Conservation (phyloP, 2,113 vertebrate species). For the Centropristis striata region DNA sequence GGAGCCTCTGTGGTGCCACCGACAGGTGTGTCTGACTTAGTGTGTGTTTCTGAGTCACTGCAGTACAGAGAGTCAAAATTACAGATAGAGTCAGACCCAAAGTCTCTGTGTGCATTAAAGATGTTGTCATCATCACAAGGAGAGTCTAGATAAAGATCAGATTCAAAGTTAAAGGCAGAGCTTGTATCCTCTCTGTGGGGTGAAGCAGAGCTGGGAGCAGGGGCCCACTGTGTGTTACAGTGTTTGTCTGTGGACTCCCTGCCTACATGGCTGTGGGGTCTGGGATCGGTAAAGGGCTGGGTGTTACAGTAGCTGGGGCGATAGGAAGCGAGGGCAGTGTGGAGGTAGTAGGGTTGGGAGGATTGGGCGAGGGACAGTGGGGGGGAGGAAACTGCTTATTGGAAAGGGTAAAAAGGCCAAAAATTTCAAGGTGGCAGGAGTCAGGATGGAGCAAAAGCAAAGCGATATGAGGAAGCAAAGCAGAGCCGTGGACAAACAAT, state of each 20-base stretch:
- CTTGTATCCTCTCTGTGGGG: slow-evolving; percentile 37
- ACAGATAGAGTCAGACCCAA: slow-evolving; percentile 54
- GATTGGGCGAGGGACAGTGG: slow-evolving; percentile 76
- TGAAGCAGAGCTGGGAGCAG: slow-evolving; percentile 40
- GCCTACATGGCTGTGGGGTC: slow-evolving; percentile 63
- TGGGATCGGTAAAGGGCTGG: slow-evolving; percentile 53
- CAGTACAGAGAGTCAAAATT: slow-evolving; percentile 78
- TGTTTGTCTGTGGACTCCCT: slow-evolving; percentile 46
- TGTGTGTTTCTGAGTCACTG: slow-evolving; percentile 41
- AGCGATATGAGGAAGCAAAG: slow-evolving; percentile 52
- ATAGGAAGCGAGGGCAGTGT: slow-evolving; percentile 77
- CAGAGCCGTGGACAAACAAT: slow-evolving; percentile 52
- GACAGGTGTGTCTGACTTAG: slow-evolving; percentile 18
- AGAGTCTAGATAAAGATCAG: slow-evolving; percentile 54
- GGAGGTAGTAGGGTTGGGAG: slow-evolving; percentile 84
- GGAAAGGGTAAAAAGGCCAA: slow-evolving; percentile 22
- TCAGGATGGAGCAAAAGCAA: slow-evolving; percentile 34
- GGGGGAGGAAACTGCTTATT: slow-evolving; percentile 82
- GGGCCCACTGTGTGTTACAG: slow-evolving; percentile 15
- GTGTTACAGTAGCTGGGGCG: slow-evolving; percentile 74
- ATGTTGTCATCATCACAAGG: slow-evolving; percentile 41
- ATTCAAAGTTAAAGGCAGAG: slow-evolving; percentile 37
- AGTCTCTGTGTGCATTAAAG: slow-evolving; percentile 42
- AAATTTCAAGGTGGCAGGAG: slow-evolving; percentile 23
- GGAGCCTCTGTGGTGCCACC: slow-evolving; percentile 39